A percentile compares a stretch with the other conserved stretches of the same genome.
Conservation (phyloP, 2,888 invertebrate genomes). For the Folsomia manolachei region DNA sequence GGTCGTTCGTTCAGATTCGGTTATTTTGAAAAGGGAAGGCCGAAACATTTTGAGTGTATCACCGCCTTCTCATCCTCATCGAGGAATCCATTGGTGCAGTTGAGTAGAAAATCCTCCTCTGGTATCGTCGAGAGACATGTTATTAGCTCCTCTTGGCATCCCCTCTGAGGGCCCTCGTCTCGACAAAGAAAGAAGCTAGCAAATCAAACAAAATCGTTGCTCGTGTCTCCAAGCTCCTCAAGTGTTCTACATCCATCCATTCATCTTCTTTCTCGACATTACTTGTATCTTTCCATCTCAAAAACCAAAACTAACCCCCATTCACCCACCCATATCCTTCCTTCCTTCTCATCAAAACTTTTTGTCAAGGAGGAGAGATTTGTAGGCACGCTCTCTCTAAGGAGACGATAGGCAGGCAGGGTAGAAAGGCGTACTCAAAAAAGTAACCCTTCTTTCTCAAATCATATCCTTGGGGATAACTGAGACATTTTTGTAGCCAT, state of each 20-base stretch:
- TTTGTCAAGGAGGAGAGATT: no score
- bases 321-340: slow-evolving; percentile 19
- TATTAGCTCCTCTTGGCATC: slow-evolving; percentile 51
- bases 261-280: slow-evolving; percentile 8
- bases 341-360: slow-evolving; percentile 14
- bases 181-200: slow-evolving; percentile 50
- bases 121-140: slow-evolving; percentile 51
- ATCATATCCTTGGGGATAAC: no score
- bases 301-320: slow-evolving; percentile 19
- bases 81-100: slow-evolving; percentile 46
- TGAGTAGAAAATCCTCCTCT: slow-evolving; percentile 49
- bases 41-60: background rate
- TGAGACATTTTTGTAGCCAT: no score
- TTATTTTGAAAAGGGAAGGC: slow-evolving; percentile 13
- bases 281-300: slow-evolving; percentile 7
- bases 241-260: slow-evolving; percentile 30
- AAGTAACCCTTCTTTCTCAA: no score
- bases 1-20: slow-evolving; percentile 8
- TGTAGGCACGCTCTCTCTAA: no score
- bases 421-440: no score
- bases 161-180: slow-evolving; percentile 50
- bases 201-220: slow-evolving; percentile 51
- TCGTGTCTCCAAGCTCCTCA: slow-evolving; percentile 45
- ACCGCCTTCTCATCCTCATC: slow-evolving; percentile 16
- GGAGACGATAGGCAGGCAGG: no score